Evolutionary conservation across 2,113 vertebrate species (phyloP).

Genomic region (Pachycephala philippinensis): DNA sequence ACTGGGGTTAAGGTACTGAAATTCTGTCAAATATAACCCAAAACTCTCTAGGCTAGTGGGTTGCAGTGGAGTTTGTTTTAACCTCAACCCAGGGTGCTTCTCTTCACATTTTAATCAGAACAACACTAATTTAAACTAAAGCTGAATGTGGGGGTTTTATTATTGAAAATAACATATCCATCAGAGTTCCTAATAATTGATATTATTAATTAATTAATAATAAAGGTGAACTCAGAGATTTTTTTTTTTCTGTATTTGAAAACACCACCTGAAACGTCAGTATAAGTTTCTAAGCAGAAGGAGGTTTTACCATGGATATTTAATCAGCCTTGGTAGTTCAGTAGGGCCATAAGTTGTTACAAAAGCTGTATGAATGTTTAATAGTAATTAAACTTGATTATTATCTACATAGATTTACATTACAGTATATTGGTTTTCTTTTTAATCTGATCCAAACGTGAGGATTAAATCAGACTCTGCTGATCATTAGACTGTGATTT

Average conservation of each 20-base stretch:
- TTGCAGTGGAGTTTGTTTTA: background rate
- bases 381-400: background rate
- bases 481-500: constrained; percentile 67
- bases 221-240: background rate
- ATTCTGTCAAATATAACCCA: background rate
- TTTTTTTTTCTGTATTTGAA: background rate
- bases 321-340: background rate
- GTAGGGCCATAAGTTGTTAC: background rate
- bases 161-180: background rate
- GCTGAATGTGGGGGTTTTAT: background rate
- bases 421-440: background rate
- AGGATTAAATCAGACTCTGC: constrained; percentile 27
- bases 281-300: background rate
- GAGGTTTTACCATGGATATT: background rate
- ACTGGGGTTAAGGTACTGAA: background rate
- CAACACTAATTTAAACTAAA: background rate
- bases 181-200: background rate
- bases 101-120: background rate
- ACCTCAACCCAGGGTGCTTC: background rate
- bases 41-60: background rate
- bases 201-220: background rate
- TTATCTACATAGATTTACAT: background rate
- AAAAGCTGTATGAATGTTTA: background rate
- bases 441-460: background rate
- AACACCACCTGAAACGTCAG: background rate